A percentile compares a stretch with the other conserved stretches of the same genome.
These are phyloP conservation scores for Rhodinocichla rosea DNA, from an alignment of 2,113 vertebrate genomes.

Conservation along the genomic window DNA sequence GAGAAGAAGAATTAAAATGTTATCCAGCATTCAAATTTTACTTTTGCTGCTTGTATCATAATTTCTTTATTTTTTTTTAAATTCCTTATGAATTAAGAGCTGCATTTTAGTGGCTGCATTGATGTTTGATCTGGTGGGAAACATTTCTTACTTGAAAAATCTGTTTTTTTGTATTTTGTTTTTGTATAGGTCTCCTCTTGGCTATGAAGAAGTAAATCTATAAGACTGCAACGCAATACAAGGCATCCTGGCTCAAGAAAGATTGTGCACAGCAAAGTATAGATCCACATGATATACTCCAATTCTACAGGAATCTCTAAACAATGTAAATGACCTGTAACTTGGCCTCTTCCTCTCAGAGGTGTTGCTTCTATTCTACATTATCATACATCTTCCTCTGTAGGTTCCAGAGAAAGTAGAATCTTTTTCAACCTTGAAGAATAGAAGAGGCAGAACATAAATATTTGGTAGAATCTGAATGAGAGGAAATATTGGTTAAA, in stretches of 20 bases:
- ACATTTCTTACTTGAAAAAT: not conserved
- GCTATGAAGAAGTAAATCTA: not conserved
- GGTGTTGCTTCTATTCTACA: not conserved
- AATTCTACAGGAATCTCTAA: not conserved
- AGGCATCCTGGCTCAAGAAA: not conserved
- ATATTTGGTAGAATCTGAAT: not conserved
- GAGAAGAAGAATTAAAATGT: constrained; percentile 47
- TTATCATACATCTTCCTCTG: not conserved
- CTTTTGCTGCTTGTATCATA: not conserved
- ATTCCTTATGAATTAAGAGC: not conserved
- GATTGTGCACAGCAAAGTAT: not conserved
- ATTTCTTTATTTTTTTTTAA: not conserved
- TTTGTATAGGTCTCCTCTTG: not conserved
- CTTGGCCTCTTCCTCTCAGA: not conserved
- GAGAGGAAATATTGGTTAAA: not conserved
- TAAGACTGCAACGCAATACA: not conserved
- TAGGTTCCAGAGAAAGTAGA: not conserved
- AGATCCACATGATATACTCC: not conserved
- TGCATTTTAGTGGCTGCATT: not conserved
- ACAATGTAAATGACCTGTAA: not conserved
- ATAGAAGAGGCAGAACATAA: not conserved
- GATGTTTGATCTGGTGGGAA: not conserved
- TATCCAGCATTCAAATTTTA: not conserved
- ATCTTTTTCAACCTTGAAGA: not conserved
- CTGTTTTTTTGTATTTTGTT: not conserved